Conservation (phyloP, 1,140 invertebrate species). For the Diabrotica undecimpunctata region DNA sequence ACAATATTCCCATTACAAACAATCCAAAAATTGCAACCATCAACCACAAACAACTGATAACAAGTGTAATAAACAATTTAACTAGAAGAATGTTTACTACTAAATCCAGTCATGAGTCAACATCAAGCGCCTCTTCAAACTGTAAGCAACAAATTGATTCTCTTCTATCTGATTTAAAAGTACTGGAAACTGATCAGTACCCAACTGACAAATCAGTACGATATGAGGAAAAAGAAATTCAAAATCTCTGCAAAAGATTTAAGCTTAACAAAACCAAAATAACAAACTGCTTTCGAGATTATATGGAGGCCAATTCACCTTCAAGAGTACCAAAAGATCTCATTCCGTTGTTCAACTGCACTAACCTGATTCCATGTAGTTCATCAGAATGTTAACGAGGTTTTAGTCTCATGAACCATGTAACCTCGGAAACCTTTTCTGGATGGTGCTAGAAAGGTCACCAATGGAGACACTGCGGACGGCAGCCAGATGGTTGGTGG, state of each 20-base stretch:
- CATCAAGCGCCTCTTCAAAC: background rate
- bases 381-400: background rate
- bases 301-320: too few species aligned
- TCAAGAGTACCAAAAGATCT: background rate
- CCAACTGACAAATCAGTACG: background rate
- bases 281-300: background rate
- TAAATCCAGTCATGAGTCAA: background rate
- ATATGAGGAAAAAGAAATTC: background rate
- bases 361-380: background rate
- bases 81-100: background rate
- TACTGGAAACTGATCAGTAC: background rate
- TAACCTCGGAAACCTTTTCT: background rate
- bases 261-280: background rate
- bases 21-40: background rate
- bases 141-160: background rate
- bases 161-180: background rate
- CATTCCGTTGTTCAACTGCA: background rate
- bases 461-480: too few species aligned
- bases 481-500: too few species aligned
- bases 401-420: background rate
- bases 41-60: background rate
- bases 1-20: background rate
- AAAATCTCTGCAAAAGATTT: background rate
- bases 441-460: too few species aligned
- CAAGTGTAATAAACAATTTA: background rate